These are phyloP conservation scores for Geotrupes spiniger DNA, from an alignment of 2,888 invertebrate species.

Conservation along the genomic window DNA sequence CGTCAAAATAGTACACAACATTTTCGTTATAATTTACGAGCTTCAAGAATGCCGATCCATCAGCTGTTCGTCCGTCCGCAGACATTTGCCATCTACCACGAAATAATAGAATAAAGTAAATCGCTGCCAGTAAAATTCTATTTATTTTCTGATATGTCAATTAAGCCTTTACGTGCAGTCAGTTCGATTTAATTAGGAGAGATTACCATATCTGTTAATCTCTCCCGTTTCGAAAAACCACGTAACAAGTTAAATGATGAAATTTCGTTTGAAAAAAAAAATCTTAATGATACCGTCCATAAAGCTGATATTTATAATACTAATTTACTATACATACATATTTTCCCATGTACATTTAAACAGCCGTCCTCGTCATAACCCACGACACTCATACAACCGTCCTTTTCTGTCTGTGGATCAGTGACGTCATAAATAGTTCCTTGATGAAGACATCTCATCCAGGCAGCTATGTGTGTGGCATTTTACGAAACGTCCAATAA, in stretches of 20 bases:
- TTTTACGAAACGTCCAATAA: constrained; percentile 42
- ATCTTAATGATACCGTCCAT: constrained; percentile 28
- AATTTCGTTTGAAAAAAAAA: constrained; percentile 13
- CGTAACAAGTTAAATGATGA: neutral
- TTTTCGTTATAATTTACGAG: too few species aligned
- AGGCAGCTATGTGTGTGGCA: constrained; percentile 51
- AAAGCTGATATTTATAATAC: constrained; percentile 31
- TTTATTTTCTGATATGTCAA: too few species aligned
- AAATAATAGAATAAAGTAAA: too few species aligned
- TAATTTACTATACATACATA: constrained; percentile 28
- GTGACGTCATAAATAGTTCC: constrained; percentile 50
- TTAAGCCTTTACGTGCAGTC: neutral
- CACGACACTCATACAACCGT: constrained; percentile 2
- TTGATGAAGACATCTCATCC: constrained; percentile 51
- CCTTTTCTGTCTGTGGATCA: constrained; percentile 28
- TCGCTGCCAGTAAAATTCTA: too few species aligned
- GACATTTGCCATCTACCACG: too few species aligned
- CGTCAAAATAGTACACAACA: too few species aligned
- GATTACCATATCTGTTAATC: neutral
- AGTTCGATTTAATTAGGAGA: neutral
- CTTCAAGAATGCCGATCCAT: too few species aligned
- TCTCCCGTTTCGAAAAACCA: neutral
- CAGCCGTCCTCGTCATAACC: constrained; percentile 14
- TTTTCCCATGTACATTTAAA: constrained; percentile 26
- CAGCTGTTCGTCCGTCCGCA: too few species aligned